Evolutionary conservation across 2,113 vertebrate genomes (phyloP), one percentile per base, ranked within the genome.

Genomic region (Eurystomus gularis): DNA sequence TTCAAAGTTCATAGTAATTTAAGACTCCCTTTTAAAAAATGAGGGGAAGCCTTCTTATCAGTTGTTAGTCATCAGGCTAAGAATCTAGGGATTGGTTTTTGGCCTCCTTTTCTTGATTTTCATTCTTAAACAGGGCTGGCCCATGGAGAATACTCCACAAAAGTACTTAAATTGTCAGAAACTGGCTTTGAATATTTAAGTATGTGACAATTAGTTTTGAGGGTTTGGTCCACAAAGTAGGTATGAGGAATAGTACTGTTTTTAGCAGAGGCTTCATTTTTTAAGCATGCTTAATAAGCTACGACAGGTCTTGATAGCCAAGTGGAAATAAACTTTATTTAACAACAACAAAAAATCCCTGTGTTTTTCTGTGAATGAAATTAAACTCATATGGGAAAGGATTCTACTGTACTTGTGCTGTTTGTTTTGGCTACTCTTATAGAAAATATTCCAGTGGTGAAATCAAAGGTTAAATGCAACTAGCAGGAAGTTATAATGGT

Each of bases 401-500:
- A 61, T 95, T 94, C 46, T 76, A 54, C 6, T 44, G 11, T 70
- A 71, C 55, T 95, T 55, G 33, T 51, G 85, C 14, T 95, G 77
- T 93, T 97, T 93, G 25, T 26, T 66, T 91, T 96, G 94, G 97
- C 84, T 60, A 17, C 49, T 82, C 35, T 69, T 93, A 61, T 49
- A 94, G 82, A 94, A 96, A 96, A 95, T 88, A 65, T 94, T 95
- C 83, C 91, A 85, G 51, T 57, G 66, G 23, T 69, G 57, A 87
- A 94, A 88, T 88, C 78, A 97, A 95, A 92, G 91, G 70, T 60
- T 94, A 73, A 94, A 82, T 87, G n/a, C 58, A 97, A 95, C 48
- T 31, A 58, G 19, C 93, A 93, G 84, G 95, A 94, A 97, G 64
- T 88, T 94, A 84, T 93, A 95, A 95, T 94, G 90, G 94, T 95